phyloP scores from a whole-genome alignment of 2,888 invertebrate species.

The Dioctria rufipes region DNA sequence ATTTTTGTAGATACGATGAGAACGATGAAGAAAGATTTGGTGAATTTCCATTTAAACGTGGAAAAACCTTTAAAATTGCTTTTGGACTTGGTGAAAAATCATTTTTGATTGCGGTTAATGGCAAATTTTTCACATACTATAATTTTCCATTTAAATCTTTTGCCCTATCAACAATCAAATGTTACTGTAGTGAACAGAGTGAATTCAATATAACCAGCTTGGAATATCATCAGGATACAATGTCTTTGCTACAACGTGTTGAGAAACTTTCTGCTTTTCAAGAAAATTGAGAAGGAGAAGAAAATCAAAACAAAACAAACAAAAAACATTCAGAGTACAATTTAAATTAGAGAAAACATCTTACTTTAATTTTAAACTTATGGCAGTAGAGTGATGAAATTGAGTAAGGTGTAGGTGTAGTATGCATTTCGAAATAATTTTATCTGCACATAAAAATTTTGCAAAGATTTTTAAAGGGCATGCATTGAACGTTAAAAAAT shows the following conservation, averaged over 20 bases:
- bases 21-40: constrained; percentile 70
- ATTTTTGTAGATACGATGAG: constrained; percentile 63
- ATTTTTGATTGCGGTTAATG: constrained; percentile 69
- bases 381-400: too few relatives aligned
- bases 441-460: too few relatives aligned
- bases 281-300: not conserved
- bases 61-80: constrained; percentile 69
- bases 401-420: too few relatives aligned
- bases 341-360: too few relatives aligned
- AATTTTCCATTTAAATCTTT: constrained; percentile 68
- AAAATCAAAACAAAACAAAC: too few relatives aligned
- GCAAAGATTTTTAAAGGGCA: too few relatives aligned
- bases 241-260: constrained; percentile 66
- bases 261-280: constrained; percentile 65
- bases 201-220: constrained; percentile 67
- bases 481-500: too few relatives aligned
- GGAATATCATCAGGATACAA: constrained; percentile 69
- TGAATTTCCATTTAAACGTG: constrained; percentile 70
- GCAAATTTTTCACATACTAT: constrained; percentile 70
- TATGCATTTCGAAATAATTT: too few relatives aligned
- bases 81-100: constrained; percentile 70
- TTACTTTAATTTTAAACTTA: too few relatives aligned
- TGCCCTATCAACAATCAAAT: constrained; percentile 69
- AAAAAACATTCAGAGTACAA: too few relatives aligned
- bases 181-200: constrained; percentile 64